A percentile compares a stretch with the other conserved stretches of the same genome.
phyloP scores from a whole-genome alignment of 2,888 invertebrate species.

The Biston betularia region DNA sequence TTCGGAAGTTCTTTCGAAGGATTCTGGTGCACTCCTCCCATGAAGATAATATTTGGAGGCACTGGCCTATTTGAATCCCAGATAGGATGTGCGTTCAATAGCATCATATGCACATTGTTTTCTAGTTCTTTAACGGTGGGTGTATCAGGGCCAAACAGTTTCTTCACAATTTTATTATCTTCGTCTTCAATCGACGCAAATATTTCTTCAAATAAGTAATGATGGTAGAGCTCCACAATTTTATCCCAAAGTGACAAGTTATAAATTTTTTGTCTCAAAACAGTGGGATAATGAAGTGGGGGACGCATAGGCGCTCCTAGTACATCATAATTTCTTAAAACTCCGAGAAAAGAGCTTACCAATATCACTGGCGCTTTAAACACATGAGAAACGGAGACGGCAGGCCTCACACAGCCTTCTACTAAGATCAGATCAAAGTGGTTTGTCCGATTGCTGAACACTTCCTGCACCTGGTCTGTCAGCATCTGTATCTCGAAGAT shows the following conservation, averaged over 20 bases:
- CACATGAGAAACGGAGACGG: constrained; percentile 40
- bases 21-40: constrained; percentile 69
- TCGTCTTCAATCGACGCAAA: constrained; percentile 19
- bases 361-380: constrained; percentile 45
- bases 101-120: constrained; percentile 61
- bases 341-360: constrained; percentile 40
- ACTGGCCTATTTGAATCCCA: constrained; percentile 65
- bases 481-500: constrained; percentile 36
- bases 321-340: constrained; percentile 23
- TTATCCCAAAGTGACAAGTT: constrained; percentile 37
- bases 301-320: constrained; percentile 32
- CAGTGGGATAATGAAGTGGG: constrained; percentile 23
- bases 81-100: constrained; percentile 69
- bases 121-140: constrained; percentile 47
- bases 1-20: constrained; percentile 64
- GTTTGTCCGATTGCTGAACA: constrained; percentile 26
- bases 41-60: constrained; percentile 65
- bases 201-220: constrained; percentile 27
- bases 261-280: constrained; percentile 22
- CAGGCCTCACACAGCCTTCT: constrained; percentile 44
- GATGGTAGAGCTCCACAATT: constrained; percentile 27
- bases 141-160: constrained; percentile 47
- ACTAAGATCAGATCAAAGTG: constrained; percentile 45
- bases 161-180: constrained; percentile 41
- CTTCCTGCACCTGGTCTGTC: constrained; percentile 30